Evolutionary conservation across 2,113 vertebrate genomes (phyloP).

Genomic region (Ophthalmolycus amberensis): DNA sequence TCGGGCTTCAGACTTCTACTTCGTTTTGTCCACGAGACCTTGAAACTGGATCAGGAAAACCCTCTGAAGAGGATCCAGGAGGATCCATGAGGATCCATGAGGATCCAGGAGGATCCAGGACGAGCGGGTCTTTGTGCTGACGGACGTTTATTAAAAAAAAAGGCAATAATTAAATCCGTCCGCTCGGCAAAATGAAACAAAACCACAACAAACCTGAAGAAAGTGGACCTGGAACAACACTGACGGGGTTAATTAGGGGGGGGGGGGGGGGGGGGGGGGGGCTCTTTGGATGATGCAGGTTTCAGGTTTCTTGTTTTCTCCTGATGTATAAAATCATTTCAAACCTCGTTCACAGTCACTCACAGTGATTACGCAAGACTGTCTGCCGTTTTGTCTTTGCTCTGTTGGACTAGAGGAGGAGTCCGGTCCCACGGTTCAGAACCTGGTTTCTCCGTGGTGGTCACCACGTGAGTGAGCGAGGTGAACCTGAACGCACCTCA

Average conservation of each 20-base stretch:
- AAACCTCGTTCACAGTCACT: constrained; percentile 40
- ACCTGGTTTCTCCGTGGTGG: too few species aligned
- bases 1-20: not conserved
- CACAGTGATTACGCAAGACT: constrained; percentile 39
- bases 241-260: not conserved
- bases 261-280: not conserved
- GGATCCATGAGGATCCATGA: not conserved
- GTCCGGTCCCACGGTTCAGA: not conserved
- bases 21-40: not conserved
- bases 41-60: not conserved
- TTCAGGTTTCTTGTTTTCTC: not conserved
- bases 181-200: not conserved
- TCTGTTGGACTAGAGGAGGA: not conserved
- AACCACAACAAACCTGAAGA: constrained; percentile 6
- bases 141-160: constrained; percentile 11
- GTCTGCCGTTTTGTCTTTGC: constrained; percentile 6
- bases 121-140: not conserved
- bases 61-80: not conserved
- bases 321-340: constrained; percentile 20
- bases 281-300: not conserved
- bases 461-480: too few species aligned
- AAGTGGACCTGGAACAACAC: not conserved
- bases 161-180: not conserved
- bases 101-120: not conserved
- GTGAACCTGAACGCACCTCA: too few species aligned